Percentiles rank a stretch among this genome's conserved stretches.
phyloP scores from a whole-genome alignment of 2,113 vertebrate species.

The Corynorhinus townsendii region DNA sequence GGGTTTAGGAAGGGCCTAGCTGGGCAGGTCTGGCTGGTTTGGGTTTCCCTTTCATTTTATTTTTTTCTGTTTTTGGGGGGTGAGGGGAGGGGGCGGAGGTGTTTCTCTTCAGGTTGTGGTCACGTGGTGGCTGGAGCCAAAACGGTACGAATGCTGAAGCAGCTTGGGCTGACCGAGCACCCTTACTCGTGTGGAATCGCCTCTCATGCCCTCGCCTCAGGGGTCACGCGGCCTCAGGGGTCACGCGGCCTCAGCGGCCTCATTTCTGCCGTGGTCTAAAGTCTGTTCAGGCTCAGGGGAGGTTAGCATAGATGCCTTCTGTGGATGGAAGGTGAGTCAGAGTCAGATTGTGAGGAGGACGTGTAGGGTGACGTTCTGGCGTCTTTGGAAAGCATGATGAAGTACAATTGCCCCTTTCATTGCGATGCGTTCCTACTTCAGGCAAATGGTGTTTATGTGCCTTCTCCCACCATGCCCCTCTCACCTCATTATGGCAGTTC shows the following conservation, averaged over 20 bases:
- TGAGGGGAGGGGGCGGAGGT: accelerated
- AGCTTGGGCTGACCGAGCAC: neutral
- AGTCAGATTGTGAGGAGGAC: neutral
- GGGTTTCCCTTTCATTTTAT: neutral
- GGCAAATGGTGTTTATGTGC: neutral
- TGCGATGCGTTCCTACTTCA: neutral
- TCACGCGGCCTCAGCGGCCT: neutral
- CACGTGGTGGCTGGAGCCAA: neutral
- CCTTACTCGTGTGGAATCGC: neutral
- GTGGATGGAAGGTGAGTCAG: neutral
- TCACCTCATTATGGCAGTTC: neutral
- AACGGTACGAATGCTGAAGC: neutral
- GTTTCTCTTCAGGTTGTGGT: neutral
- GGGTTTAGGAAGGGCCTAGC: neutral
- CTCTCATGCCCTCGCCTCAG: neutral
- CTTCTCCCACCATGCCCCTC: neutral
- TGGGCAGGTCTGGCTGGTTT: neutral
- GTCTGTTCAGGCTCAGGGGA: neutral
- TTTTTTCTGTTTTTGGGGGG: neutral
- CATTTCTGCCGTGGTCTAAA: neutral
- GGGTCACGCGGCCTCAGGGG: neutral
- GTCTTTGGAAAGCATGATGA: neutral
- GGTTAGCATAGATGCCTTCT: neutral
- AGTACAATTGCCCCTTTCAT: neutral
- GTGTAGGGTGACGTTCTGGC: neutral